These are phyloP conservation scores for Lophura nycthemera DNA, from an alignment of 2,113 vertebrate species.

Conservation along the genomic window DNA sequence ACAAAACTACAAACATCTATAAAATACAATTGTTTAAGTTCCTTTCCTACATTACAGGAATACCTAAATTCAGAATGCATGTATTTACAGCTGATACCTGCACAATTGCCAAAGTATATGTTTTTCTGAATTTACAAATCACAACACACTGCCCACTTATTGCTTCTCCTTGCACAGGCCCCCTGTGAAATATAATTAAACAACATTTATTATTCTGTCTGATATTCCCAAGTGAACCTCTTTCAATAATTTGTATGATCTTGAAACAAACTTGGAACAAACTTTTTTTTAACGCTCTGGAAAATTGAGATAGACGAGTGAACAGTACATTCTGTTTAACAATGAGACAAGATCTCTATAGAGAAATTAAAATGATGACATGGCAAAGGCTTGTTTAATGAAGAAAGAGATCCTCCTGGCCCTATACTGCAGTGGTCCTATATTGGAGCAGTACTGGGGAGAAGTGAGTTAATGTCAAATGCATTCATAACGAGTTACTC, in stretches of 20 bases:
- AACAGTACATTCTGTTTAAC: slow-evolving; percentile 3
- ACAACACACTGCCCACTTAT: not conserved
- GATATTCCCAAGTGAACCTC: slow-evolving; percentile 28
- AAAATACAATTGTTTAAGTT: not conserved
- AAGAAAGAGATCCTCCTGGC: not conserved
- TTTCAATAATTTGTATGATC: slow-evolving; percentile 4
- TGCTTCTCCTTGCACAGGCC: slow-evolving; percentile 36
- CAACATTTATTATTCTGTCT: slow-evolving; percentile 22
- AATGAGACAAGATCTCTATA: not conserved
- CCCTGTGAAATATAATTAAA: slow-evolving; percentile 55
- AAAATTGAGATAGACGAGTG: not conserved
- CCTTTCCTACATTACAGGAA: not conserved
- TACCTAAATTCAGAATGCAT: not conserved
- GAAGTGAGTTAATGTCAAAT: not conserved
- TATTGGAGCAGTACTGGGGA: not conserved
- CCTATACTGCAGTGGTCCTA: not conserved
- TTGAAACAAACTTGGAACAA: not conserved
- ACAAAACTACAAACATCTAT: not conserved
- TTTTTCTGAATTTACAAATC: slow-evolving; percentile 41
- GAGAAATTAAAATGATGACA: not conserved
- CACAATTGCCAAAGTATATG: not conserved
- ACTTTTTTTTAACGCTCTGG: slow-evolving; percentile 11
- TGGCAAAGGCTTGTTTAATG: not conserved
- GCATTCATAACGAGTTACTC: not conserved
- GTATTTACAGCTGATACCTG: not conserved